Evolutionary conservation across 2,797 vertebrate species (phyloP).

Genomic region (Tapera naevia): DNA sequence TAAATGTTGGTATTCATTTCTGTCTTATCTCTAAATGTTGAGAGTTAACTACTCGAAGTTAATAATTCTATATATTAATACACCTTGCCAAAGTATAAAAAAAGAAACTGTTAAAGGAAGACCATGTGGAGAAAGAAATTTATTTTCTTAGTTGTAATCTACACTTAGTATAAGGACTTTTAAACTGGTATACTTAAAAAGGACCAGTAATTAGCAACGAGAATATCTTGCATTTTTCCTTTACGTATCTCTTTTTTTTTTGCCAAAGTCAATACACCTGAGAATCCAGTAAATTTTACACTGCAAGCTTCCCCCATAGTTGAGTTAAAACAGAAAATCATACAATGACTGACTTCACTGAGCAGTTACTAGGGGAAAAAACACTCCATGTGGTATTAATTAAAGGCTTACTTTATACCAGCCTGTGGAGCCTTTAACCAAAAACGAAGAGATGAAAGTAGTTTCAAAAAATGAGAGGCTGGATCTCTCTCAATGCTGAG

Average conservation of each 20-base stretch:
- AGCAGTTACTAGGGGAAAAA: neutral
- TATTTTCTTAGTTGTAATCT: neutral
- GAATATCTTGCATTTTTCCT: conserved; percentile 13
- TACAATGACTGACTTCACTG: neutral
- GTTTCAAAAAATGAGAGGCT: neutral
- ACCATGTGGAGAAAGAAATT: neutral
- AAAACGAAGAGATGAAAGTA: conserved; percentile 30
- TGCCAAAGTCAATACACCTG: conserved; percentile 27
- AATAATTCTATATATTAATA: neutral
- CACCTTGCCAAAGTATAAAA: neutral
- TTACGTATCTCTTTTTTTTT: neutral
- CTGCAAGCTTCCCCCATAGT: conserved; percentile 1
- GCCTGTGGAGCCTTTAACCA: conserved; percentile 30
- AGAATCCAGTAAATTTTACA: conserved; percentile 21
- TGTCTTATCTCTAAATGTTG: neutral
- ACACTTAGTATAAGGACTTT: neutral
- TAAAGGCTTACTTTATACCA: conserved; percentile 26
- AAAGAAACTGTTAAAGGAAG: neutral
- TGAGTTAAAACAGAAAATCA: conserved; percentile 45
- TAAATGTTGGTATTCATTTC: neutral
- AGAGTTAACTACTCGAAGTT: neutral
- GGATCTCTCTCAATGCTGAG: conserved; percentile 21
- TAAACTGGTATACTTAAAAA: neutral
- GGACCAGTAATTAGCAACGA: neutral
- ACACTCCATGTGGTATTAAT: conserved; percentile 56